Base-by-base conservation (phyloP, 2,113 vertebrate species). In the Phaethon lepturus region DNA sequence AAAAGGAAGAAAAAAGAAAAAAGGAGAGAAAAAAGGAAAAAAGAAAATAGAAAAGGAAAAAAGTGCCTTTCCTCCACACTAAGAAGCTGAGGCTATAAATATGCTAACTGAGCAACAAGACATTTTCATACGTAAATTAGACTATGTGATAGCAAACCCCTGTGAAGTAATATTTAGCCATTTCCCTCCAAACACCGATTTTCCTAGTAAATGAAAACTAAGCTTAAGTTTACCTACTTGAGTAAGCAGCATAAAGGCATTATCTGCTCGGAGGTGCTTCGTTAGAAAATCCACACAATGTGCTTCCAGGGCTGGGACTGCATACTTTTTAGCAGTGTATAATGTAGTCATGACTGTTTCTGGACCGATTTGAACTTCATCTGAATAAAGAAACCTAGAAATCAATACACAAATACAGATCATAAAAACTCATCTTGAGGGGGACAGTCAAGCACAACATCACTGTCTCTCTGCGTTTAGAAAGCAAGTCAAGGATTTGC, bases 291-390 rank as follows among this genome's bases (percentile, higher is more conserved):
- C 99, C 85, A 99, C 99, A 93, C 99, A 99, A 69, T 99, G 99
- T 31, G 99, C 97, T 97, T 99, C 99, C 95, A 99, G 96, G 55
- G 99, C 99, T 33, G 99, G 99, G 29, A 99, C 99, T 19, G 99
- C 99, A 22, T 99, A 99, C 85, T 99, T 99, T 97, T 99, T 99
- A 10, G 99, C 99, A 12, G 99, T 99, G 40, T 99, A 99, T 52
- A 99, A 98, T 86, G 99, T 99, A 35, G 99, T 99, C 99, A 99
- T 99, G 89, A 99, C 99, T 53, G 99, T 99, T 97, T 99, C 99
- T 12, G 99, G 99, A 74, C 99, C 99, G 59, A 99, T 99, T 2
- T 99, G 99, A 96, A 99, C 99, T 98, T 99, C 99, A 77, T 99
- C 99, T 69, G 99, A 99, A 97, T 99, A 99, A 26, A 99, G 98